Evolutionary conservation across 2,888 invertebrate genomes (phyloP).

Genomic region (Phortica okadai): DNA sequence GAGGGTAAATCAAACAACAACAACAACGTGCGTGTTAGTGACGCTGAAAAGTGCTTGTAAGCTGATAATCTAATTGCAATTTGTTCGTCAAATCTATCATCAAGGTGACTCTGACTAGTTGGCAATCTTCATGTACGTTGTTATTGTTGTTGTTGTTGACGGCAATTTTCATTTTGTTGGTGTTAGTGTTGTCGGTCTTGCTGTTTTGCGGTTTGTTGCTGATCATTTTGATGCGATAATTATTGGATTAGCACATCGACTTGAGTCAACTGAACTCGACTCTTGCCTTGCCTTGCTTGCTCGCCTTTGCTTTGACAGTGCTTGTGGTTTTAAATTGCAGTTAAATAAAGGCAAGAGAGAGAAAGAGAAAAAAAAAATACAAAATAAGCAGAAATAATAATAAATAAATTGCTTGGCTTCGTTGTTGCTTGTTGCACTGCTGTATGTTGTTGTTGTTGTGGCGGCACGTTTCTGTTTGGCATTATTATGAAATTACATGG

Average conservation of each 20-base stretch:
- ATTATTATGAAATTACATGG: constrained; percentile 7
- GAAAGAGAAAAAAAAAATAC: not conserved
- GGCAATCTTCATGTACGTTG: not conserved
- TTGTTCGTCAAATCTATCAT: constrained; percentile 6
- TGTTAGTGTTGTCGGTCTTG: not conserved
- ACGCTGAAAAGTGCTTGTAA: not conserved
- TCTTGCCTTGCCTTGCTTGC: not conserved
- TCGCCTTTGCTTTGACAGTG: not conserved
- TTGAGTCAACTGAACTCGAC: not conserved
- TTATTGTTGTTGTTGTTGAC: not conserved
- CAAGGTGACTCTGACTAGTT: not conserved
- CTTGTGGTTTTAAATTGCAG: constrained; percentile 25
- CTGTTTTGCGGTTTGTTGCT: not conserved
- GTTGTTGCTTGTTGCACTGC: no score
- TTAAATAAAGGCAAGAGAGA: not conserved
- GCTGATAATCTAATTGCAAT: constrained; percentile 12
- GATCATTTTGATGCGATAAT: constrained; percentile 26
- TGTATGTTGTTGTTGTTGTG: not conserved
- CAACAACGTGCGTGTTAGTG: not conserved
- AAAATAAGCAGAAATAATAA: not conserved
- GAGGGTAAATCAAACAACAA: not conserved
- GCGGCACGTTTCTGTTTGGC: not conserved
- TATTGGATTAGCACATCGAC: constrained; percentile 16
- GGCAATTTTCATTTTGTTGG: not conserved
- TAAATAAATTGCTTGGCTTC: not conserved